Evolutionary conservation across 2,797 vertebrate species (phyloP).

Genomic region (Rhincodon typus): DNA sequence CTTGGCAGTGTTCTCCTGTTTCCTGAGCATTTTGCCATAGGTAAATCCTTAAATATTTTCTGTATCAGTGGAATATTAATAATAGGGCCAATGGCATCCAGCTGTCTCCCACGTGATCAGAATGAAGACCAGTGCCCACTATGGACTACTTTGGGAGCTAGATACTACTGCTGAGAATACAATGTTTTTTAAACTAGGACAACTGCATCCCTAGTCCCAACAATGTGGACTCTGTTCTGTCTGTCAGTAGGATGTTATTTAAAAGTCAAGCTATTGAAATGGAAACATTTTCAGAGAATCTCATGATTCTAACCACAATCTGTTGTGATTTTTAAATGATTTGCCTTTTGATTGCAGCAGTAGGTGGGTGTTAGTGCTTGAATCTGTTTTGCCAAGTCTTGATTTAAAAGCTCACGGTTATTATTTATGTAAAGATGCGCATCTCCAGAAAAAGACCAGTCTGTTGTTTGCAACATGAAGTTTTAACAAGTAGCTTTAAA

Average conservation of each 20-base stretch:
- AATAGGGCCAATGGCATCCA: not conserved
- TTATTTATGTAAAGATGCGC: not conserved
- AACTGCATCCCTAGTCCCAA: not conserved
- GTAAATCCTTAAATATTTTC: not conserved
- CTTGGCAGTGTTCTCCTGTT: not conserved
- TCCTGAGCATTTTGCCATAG: not conserved
- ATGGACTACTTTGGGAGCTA: not conserved
- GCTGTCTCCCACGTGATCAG: not conserved
- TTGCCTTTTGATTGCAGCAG: not conserved
- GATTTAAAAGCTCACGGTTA: not conserved
- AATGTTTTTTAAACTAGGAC: not conserved
- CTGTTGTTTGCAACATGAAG: not conserved
- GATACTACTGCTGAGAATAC: not conserved
- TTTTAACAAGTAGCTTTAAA: not conserved
- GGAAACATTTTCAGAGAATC: not conserved
- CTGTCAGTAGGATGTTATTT: not conserved
- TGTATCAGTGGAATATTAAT: not conserved
- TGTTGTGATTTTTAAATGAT: not conserved
- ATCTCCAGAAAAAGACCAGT: not conserved
- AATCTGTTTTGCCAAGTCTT: not conserved
- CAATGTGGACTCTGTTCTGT: not conserved
- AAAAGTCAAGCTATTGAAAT: not conserved
- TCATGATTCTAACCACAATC: not conserved
- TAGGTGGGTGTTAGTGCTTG: not conserved
- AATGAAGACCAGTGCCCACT: not conserved